phyloP scores from a whole-genome alignment of 1,140 invertebrate genomes.

The Asbolus verrucosus region DNA sequence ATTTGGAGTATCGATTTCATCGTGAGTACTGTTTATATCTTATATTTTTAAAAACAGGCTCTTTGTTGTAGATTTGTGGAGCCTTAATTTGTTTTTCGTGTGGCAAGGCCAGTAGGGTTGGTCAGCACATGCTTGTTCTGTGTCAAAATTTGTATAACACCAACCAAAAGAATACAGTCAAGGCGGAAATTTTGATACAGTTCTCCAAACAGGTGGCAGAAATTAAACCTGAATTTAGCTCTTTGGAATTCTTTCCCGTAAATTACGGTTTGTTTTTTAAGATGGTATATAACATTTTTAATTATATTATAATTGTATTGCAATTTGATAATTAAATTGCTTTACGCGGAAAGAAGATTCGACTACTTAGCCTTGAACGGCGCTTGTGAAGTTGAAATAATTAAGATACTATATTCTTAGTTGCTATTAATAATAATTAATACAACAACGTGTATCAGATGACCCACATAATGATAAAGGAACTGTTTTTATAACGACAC shows the following conservation, averaged over 20 bases:
- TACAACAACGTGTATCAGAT: too few species aligned
- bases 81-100: constrained; percentile 12
- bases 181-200: not conserved
- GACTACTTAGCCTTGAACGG: too few species aligned
- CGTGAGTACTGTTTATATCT: not conserved
- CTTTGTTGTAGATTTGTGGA: constrained; percentile 12
- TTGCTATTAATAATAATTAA: too few species aligned
- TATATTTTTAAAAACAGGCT: not conserved
- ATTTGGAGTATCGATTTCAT: constrained; percentile 9
- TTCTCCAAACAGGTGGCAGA: constrained; percentile 5
- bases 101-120: not conserved
- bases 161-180: not conserved
- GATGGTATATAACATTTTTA: not conserved
- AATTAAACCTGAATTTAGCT: not conserved
- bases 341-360: too few species aligned
- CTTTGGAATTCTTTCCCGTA: not conserved
- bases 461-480: too few species aligned
- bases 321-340: constrained; percentile 4
- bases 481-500: too few species aligned
- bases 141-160: constrained; percentile 7
- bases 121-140: not conserved
- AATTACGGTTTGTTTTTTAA: constrained; percentile 4
- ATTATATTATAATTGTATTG: constrained; percentile 7
- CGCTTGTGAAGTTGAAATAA: too few species aligned
- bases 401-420: too few species aligned